Conservation (phyloP, 2,113 vertebrate species). For the Rattus norvegicus region DNA sequence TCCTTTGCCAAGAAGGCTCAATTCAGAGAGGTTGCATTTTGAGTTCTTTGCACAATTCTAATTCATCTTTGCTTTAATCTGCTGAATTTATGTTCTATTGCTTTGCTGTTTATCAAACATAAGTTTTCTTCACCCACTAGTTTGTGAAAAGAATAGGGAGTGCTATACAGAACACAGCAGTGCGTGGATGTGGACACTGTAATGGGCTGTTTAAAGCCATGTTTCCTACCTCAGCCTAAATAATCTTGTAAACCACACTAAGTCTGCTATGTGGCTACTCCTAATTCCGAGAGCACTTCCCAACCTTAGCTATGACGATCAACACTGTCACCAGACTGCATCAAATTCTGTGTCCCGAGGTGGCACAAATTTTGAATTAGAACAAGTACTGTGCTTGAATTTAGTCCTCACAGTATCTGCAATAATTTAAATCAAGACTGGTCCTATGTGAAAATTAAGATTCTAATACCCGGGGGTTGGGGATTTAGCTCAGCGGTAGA, state of each 20-base stretch:
- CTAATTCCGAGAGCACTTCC: background rate
- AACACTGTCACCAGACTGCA: background rate
- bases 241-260: background rate
- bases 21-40: background rate
- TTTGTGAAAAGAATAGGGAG: background rate
- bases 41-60: slow-evolving; percentile 4
- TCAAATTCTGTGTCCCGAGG: background rate
- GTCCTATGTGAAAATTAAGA: background rate
- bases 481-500: no score
- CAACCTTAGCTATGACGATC: background rate
- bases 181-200: background rate
- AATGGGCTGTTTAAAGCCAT: background rate
- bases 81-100: background rate
- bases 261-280: background rate
- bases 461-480: background rate
- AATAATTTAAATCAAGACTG: background rate
- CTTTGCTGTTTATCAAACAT: background rate
- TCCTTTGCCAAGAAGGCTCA: background rate
- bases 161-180: background rate
- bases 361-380: background rate
- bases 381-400: background rate
- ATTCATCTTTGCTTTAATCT: background rate
- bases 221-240: background rate
- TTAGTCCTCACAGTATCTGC: background rate
- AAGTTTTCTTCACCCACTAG: slow-evolving; percentile 1